Conservation (phyloP, 2,888 invertebrate genomes). For the Aricia artaxerxes region DNA sequence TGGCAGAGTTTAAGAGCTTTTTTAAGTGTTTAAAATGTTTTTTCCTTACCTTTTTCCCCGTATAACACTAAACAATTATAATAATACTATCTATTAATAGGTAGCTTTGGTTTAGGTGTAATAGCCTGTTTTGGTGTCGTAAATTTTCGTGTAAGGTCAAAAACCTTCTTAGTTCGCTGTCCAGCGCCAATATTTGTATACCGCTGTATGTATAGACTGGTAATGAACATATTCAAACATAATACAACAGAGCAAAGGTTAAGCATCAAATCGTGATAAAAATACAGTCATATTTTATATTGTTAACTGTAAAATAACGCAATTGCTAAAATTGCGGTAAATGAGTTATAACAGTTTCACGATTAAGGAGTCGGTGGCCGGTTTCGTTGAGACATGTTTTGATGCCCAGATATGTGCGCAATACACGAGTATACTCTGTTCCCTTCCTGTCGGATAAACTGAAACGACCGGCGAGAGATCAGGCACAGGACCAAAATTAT, state of each 20-base stretch:
- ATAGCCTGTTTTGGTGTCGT: background rate
- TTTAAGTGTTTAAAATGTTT: no score
- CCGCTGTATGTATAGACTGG: background rate
- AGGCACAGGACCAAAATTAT: background rate
- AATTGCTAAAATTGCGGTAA: background rate
- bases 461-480: no score
- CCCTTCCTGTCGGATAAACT: no score
- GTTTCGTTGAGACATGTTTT: no score
- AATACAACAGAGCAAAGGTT: background rate
- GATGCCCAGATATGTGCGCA: no score
- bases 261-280: conserved; percentile 1
- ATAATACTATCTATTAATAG: background rate
- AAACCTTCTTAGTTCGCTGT: background rate
- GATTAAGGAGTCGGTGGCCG: no score
- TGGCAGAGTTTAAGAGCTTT: no score
- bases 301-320: background rate
- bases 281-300: background rate
- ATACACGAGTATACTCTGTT: no score
- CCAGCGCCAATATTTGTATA: conserved; percentile 4
- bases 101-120: background rate
- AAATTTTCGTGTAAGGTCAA: background rate
- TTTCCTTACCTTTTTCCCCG: no score
- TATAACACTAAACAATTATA: no score
- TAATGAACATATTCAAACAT: background rate
- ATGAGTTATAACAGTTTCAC: background rate